Conservation (phyloP, 2,797 vertebrate genomes). For the Eidolon dupreanum region DNA sequence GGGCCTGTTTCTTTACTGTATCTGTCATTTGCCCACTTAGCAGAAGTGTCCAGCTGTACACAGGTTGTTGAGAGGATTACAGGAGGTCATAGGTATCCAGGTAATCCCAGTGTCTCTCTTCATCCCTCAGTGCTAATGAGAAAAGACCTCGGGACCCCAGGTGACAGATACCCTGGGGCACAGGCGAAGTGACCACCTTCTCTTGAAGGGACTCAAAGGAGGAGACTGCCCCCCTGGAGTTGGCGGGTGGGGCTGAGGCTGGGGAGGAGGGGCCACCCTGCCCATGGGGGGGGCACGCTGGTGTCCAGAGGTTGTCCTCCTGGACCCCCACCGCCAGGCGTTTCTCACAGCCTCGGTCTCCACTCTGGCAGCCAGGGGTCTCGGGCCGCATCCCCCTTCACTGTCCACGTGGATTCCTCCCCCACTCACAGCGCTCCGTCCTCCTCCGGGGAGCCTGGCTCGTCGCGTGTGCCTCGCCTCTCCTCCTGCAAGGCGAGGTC, state of each 20-base stretch:
- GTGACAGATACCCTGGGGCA: neutral
- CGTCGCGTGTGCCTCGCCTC: neutral
- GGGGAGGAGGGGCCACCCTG: neutral
- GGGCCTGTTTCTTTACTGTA: neutral
- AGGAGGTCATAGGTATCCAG: neutral
- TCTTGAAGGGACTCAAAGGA: conserved; percentile 68
- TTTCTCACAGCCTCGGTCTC: neutral
- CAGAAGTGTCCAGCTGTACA: neutral
- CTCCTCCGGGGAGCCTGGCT: neutral
- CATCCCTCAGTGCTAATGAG: neutral
- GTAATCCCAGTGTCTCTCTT: neutral
- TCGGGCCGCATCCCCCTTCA: neutral
- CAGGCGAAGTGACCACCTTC: neutral
- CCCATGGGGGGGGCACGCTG: neutral
- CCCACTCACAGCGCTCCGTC: neutral
- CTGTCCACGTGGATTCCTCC: neutral
- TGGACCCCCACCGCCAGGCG: neutral
- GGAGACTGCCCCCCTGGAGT: neutral
- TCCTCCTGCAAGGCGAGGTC: neutral
- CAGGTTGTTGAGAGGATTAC: neutral
- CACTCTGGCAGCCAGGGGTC: neutral
- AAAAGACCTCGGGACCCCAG: neutral
- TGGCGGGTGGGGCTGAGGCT: neutral
- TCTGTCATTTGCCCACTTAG: neutral
- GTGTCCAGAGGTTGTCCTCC: neutral